These are phyloP conservation scores for Sebastes nivosus DNA, from an alignment of 2,797 vertebrate species.

Conservation along the genomic window DNA sequence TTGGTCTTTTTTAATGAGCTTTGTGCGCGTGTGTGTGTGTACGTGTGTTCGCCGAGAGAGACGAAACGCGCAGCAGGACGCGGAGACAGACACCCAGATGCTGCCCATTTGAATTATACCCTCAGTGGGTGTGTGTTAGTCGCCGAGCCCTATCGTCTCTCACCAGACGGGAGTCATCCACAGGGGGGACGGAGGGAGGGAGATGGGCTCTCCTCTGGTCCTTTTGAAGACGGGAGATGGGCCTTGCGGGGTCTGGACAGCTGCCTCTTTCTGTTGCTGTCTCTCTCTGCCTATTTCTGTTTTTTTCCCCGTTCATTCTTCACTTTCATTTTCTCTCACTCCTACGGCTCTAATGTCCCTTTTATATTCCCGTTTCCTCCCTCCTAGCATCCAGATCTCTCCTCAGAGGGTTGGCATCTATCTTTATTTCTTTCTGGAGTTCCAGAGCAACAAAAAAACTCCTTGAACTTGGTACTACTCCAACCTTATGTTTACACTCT, in stretches of 20 bases:
- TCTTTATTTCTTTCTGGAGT: neutral
- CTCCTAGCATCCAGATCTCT: neutral
- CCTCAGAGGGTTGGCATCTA: neutral
- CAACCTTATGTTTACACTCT: slow-evolving; percentile 18
- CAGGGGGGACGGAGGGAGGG: slow-evolving; percentile 24
- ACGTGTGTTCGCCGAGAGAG: slow-evolving; percentile 8
- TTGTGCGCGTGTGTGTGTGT: neutral
- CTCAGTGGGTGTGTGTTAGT: slow-evolving; percentile 38
- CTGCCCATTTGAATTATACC: slow-evolving; percentile 35
- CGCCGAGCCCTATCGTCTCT: slow-evolving; percentile 47
- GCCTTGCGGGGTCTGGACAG: slow-evolving; percentile 45
- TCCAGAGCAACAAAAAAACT: neutral
- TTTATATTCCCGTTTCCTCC: neutral
- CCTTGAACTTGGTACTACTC: neutral
- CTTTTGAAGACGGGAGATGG: slow-evolving; percentile 42
- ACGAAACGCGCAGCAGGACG: slow-evolving; percentile 32
- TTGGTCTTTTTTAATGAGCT: slow-evolving; percentile 66
- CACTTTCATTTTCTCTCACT: neutral
- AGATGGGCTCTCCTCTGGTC: slow-evolving; percentile 15
- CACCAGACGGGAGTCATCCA: slow-evolving; percentile 47
- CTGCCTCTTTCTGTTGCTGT: slow-evolving; percentile 25
- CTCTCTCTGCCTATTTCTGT: neutral
- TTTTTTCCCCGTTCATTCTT: neutral
- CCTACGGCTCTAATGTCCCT: neutral
- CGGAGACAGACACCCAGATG: slow-evolving; percentile 44